A percentile compares a stretch with the other conserved stretches of the same genome.
Evolutionary conservation across 2,797 vertebrate genomes (phyloP).

Genomic region (Megalops cyprinoides): DNA sequence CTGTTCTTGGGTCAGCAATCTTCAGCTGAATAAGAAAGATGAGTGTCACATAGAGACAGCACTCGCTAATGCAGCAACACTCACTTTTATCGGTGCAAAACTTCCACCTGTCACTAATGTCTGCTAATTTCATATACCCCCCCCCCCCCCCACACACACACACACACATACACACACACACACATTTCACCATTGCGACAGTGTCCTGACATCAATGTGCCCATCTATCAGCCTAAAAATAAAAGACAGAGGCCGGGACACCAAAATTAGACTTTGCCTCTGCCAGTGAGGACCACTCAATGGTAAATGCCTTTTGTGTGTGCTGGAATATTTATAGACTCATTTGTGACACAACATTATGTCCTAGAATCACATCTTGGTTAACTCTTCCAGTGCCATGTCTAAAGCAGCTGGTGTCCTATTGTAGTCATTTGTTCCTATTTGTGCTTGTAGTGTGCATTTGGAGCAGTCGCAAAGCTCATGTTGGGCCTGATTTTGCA

Average conservation of each 20-base stretch:
- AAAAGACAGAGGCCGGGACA: constrained; percentile 16
- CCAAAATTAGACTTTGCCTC: constrained; percentile 28
- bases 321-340: constrained; percentile 39
- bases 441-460: neutral
- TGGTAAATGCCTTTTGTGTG: constrained; percentile 34
- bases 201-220: constrained; percentile 19
- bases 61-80: neutral
- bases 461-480: neutral
- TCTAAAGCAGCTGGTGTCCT: neutral
- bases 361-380: constrained; percentile 3
- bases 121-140: neutral
- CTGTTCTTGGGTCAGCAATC: neutral
- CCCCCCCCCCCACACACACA: too few species aligned
- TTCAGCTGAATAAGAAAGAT: neutral
- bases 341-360: constrained; percentile 35
- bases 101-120: neutral
- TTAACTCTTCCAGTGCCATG: neutral
- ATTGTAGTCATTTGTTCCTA: neutral
- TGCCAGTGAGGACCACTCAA: constrained; percentile 17
- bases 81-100: neutral
- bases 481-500: neutral
- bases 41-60: neutral
- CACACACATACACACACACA: too few species aligned
- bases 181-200: constrained; percentile 6
- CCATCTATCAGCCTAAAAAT: constrained; percentile 37